Evolutionary conservation across 2,113 vertebrate genomes (phyloP).

Genomic region (Perca flavescens): DNA sequence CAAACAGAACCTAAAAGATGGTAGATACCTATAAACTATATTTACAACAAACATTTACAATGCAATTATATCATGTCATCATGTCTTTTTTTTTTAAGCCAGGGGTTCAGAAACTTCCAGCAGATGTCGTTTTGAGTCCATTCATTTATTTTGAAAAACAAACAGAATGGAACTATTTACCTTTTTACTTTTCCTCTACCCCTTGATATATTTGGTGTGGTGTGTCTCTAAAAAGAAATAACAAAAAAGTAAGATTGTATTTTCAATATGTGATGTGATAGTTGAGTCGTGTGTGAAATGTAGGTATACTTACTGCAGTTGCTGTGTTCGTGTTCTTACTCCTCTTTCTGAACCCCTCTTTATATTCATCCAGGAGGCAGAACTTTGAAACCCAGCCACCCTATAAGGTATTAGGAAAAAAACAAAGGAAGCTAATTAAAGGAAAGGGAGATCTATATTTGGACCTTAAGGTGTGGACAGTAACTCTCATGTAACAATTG

Average conservation of each 20-base stretch:
- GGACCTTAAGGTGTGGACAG: slow-evolving; percentile 61
- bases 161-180: background rate
- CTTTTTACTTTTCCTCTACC: slow-evolving; percentile 30
- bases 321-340: slow-evolving; percentile 23
- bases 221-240: slow-evolving; percentile 21
- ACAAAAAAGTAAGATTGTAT: background rate
- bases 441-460: slow-evolving; percentile 55
- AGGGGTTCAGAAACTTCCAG: background rate
- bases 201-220: background rate
- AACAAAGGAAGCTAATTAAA: slow-evolving; percentile 43
- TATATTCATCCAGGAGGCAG: slow-evolving; percentile 68
- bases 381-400: background rate
- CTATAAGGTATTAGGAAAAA: slow-evolving; percentile 31
- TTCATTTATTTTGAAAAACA: background rate
- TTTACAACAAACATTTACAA: background rate
- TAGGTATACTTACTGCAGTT: slow-evolving; percentile 46
- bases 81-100: too few species aligned
- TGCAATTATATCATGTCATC: too few species aligned
- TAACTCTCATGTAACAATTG: slow-evolving; percentile 18
- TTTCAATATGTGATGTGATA: background rate
- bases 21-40: background rate
- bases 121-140: background rate
- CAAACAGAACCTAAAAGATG: background rate
- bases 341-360: slow-evolving; percentile 39
- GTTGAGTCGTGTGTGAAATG: background rate